A percentile compares a stretch with the other conserved stretches of the same genome.
phyloP scores from a whole-genome alignment of 2,797 vertebrate genomes.

The Tapirus indicus region DNA sequence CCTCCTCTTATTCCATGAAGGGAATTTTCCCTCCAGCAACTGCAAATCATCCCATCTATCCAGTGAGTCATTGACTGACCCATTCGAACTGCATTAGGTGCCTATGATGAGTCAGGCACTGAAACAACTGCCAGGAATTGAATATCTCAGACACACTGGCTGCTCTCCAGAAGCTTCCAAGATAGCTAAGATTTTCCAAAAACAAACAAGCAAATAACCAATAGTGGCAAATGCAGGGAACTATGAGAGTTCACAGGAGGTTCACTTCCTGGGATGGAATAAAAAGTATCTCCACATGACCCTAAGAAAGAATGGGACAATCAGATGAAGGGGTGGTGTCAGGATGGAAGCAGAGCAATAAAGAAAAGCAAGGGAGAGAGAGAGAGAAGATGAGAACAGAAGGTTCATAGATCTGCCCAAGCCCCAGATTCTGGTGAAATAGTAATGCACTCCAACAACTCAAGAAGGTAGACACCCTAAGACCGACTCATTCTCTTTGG shows the following conservation, averaged over 20 bases:
- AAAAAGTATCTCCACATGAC: neutral
- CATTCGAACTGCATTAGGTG: neutral
- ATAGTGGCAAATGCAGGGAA: neutral
- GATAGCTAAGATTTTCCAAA: neutral
- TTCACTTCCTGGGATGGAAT: neutral
- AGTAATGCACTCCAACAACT: neutral
- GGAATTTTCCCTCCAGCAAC: neutral
- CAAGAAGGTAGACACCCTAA: neutral
- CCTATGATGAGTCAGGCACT: neutral
- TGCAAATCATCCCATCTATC: too few relatives aligned
- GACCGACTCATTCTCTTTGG: neutral
- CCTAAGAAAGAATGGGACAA: neutral
- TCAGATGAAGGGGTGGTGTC: neutral
- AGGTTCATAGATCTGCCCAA: neutral
- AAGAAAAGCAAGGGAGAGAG: too few relatives aligned
- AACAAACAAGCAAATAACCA: neutral
- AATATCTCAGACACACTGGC: neutral
- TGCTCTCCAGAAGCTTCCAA: neutral
- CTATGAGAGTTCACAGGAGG: neutral
- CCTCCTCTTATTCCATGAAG: fast-evolving
- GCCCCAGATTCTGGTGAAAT: neutral
- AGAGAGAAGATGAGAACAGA: too few relatives aligned
- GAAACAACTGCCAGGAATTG: neutral
- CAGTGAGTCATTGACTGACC: neutral
- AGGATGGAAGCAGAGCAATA: neutral